Evolutionary conservation across 2,888 invertebrate species (phyloP).

Genomic region (Platycnemis pennipes): DNA sequence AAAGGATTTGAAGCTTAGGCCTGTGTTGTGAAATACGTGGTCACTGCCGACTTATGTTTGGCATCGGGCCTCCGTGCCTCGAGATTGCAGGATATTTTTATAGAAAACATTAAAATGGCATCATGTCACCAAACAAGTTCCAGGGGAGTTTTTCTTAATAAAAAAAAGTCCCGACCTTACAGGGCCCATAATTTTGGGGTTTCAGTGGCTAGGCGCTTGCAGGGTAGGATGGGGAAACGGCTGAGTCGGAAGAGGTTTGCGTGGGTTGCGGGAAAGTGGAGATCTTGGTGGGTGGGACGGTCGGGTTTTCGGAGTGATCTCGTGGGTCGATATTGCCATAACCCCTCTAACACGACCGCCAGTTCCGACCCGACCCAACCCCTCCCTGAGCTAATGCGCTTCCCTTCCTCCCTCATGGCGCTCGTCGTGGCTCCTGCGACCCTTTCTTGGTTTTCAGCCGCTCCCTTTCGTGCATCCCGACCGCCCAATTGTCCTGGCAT

Average conservation of each 20-base stretch:
- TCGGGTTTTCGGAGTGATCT: conserved; percentile 8
- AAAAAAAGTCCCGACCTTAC: background rate
- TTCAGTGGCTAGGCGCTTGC: background rate
- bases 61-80: too few relatives aligned
- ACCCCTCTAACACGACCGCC: conserved; percentile 29
- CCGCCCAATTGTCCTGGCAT: background rate
- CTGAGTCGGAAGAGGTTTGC: background rate
- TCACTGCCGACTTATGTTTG: too few relatives aligned
- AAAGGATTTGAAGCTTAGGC: too few relatives aligned
- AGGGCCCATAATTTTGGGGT: background rate
- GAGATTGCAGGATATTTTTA: too few relatives aligned
- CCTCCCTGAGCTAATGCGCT: background rate
- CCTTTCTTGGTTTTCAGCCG: background rate
- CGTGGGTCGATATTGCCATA: conserved; percentile 51
- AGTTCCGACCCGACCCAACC: background rate
- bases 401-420: background rate
- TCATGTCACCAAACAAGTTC: too few relatives aligned
- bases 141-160: too few relatives aligned
- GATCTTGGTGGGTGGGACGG: background rate
- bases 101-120: too few relatives aligned
- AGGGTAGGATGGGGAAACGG: background rate
- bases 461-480: background rate
- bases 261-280: background rate
- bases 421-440: background rate
- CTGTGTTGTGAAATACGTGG: too few relatives aligned